Percentiles rank a stretch among this genome's conserved stretches.
phyloP scores from a whole-genome alignment of 2,797 vertebrate species.

The Melanotaenia parkinsoni region DNA sequence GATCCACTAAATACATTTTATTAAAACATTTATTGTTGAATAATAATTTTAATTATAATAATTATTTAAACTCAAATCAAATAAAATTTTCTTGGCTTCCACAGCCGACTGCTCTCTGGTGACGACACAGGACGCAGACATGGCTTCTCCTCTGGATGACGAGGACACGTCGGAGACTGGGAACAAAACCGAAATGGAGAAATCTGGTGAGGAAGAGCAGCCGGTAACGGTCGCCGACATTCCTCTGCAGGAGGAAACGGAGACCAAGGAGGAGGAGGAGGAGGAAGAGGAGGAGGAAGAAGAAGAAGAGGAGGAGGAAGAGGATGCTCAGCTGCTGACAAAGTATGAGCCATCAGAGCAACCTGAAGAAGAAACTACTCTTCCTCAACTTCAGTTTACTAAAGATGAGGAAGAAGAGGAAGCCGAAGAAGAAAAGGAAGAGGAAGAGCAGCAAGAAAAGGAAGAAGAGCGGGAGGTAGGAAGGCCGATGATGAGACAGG shows the following conservation, averaged over 20 bases:
- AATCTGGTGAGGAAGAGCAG: conserved; percentile 36
- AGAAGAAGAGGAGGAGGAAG: conserved; percentile 51
- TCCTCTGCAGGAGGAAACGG: conserved; percentile 73
- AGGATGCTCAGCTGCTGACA: conserved; percentile 36
- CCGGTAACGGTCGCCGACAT: conserved; percentile 29
- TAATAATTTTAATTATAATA: too few relatives aligned
- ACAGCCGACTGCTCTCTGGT: conserved; percentile 17
- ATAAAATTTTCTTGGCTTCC: too few relatives aligned
- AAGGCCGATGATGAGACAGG: conserved; percentile 72
- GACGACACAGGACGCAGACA: conserved; percentile 48
- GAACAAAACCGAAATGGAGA: conserved; percentile 57
- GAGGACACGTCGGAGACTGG: conserved; percentile 74
- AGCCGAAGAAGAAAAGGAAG: conserved; percentile 29
- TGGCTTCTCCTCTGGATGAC: conserved; percentile 17
- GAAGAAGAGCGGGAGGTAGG: conserved; percentile 52
- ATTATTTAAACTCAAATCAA: too few relatives aligned
- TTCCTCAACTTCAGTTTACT: conserved; percentile 37
- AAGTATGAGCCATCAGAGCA: conserved; percentile 52
- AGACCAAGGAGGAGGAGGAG: conserved; percentile 52
- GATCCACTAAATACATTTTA: too few relatives aligned
- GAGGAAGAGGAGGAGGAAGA: conserved; percentile 35
- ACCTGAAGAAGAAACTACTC: conserved; percentile 29
- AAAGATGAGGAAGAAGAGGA: conserved; percentile 55
- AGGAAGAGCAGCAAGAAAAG: conserved; percentile 47
- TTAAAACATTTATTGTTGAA: too few relatives aligned